Percentiles rank a stretch among this genome's conserved stretches.
phyloP scores from a whole-genome alignment of 2,113 vertebrate species.

The Salvator merianae region DNA sequence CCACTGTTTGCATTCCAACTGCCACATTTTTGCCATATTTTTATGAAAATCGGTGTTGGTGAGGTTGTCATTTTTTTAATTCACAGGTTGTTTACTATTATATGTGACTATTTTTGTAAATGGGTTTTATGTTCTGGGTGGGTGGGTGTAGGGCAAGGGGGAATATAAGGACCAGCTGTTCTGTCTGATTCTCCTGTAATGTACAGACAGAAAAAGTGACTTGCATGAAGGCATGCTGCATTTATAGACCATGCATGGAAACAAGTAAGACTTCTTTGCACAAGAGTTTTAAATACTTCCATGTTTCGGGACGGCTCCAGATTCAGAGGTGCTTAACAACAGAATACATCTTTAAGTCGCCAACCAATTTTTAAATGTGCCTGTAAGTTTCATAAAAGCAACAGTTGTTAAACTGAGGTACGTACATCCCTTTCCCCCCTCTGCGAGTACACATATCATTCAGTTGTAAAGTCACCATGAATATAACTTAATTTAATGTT shows the following conservation, averaged over 20 bases:
- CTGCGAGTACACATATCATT: constrained; percentile 63
- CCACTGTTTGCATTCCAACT: constrained; percentile 81
- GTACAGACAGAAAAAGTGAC: constrained; percentile 75
- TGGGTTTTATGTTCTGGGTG: constrained; percentile 78
- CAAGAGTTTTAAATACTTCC: constrained; percentile 77
- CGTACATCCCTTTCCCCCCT: constrained; percentile 66
- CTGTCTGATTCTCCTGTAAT: constrained; percentile 76
- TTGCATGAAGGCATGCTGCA: constrained; percentile 84
- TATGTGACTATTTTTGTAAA: constrained; percentile 89
- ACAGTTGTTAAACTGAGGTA: constrained; percentile 73
- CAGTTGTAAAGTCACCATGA: constrained; percentile 54
- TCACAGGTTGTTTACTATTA: constrained; percentile 87
- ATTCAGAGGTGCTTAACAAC: constrained; percentile 83
- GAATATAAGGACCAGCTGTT: constrained; percentile 75
- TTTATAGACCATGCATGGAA: constrained; percentile 75
- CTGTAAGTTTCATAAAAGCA: constrained; percentile 80
- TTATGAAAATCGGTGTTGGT: constrained; percentile 82
- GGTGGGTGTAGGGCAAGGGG: constrained; percentile 42
- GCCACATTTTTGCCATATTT: constrained; percentile 83
- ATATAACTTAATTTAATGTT: not conserved
- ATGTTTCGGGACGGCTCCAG: constrained; percentile 81
- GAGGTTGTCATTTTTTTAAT: constrained; percentile 82
- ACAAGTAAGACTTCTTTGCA: constrained; percentile 70
- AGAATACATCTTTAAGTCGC: constrained; percentile 77
- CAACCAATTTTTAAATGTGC: constrained; percentile 78